These are phyloP conservation scores for Otocyon megalotis DNA, from an alignment of 2,113 vertebrate species.

Conservation along the genomic window DNA sequence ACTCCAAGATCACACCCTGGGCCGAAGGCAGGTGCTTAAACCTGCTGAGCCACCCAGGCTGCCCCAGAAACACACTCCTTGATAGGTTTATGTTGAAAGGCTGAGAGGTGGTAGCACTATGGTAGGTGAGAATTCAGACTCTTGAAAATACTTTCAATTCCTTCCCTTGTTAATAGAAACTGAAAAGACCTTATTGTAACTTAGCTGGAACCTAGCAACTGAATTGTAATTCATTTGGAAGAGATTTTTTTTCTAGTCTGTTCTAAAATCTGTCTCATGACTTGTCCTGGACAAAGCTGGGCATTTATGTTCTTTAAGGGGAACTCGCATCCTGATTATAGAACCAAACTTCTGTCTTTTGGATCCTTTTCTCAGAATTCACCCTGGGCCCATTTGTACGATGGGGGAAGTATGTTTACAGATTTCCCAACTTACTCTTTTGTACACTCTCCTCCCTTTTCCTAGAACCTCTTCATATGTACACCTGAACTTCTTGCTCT, in stretches of 20 bases:
- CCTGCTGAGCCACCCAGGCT: too few relatives aligned
- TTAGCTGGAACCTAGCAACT: neutral
- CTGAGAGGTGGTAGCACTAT: neutral
- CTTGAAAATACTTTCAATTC: neutral
- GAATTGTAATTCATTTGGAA: neutral
- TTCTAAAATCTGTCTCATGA: slow-evolving; percentile 22
- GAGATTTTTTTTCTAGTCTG: neutral
- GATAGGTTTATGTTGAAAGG: neutral
- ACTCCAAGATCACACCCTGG: too few relatives aligned
- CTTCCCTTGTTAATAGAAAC: neutral
- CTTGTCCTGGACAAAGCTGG: neutral
- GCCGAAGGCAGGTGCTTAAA: too few relatives aligned
- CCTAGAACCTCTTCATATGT: neutral
- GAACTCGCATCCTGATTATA: neutral
- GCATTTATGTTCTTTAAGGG: neutral
- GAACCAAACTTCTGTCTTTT: neutral
- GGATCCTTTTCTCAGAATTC: neutral
- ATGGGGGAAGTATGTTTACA: neutral
- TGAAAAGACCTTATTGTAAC: neutral
- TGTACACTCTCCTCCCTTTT: neutral
- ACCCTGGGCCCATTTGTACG: neutral
- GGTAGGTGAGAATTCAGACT: neutral
- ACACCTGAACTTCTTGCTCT: neutral
- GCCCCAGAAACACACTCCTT: neutral
- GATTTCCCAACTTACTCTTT: neutral